Conservation (phyloP, 2,888 invertebrate genomes). For the Melipona bicolor region DNA sequence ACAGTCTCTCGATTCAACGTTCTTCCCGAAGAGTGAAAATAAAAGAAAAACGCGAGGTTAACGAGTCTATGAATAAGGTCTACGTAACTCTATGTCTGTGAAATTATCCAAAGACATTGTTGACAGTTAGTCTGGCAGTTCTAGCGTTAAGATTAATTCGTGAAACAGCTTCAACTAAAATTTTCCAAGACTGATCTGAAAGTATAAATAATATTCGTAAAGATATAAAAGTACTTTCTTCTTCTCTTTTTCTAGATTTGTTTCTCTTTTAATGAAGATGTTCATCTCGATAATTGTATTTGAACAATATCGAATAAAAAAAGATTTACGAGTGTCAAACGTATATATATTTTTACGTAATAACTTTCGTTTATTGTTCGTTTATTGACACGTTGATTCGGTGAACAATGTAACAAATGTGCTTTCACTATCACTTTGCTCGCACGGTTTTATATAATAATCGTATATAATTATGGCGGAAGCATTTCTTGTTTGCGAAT, state of each 20-base stretch:
- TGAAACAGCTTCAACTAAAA: no score
- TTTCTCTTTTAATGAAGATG: no score
- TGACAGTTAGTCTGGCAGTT: no score
- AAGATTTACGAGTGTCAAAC: no score
- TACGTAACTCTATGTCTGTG: no score
- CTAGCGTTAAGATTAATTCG: no score
- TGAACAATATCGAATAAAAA: no score
- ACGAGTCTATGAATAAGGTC: no score
- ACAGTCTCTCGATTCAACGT: not conserved
- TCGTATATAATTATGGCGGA: conserved; percentile 38
- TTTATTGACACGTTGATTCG: conserved; percentile 14
- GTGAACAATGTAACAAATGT: conserved; percentile 33
- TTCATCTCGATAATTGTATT: no score
- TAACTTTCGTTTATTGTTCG: conserved; percentile 34
- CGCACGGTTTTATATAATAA: conserved; percentile 44
- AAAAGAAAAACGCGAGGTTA: no score
- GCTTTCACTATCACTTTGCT: conserved; percentile 38
- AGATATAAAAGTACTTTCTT: not conserved
- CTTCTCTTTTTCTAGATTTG: not conserved
- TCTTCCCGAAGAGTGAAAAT: not conserved
- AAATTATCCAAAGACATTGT: no score
- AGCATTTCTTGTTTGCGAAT: conserved; percentile 10
- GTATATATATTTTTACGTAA: conserved; percentile 17
- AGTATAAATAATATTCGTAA: not conserved
- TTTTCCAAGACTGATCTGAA: not conserved